Percentiles rank a stretch among this genome's conserved stretches.
Evolutionary conservation across 2,797 vertebrate species (phyloP).

Genomic region (Basileuterus tristriatus): DNA sequence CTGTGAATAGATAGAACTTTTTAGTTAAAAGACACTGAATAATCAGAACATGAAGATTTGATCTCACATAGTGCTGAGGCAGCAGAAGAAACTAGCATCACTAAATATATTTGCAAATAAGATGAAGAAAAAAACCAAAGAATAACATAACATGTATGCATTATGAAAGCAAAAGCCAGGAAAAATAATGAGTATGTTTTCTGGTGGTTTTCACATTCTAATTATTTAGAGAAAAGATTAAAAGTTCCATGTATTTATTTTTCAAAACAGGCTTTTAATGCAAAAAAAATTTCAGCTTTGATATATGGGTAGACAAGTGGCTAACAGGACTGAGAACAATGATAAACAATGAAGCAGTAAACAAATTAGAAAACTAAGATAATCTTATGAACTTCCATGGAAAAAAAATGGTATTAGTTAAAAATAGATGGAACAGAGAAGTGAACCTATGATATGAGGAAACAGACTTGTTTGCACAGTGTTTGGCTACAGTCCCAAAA

Average conservation of each 20-base stretch:
- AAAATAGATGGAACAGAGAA: background rate
- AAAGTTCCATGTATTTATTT: background rate
- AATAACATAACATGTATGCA: background rate
- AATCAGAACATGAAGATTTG: background rate
- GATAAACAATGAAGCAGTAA: background rate
- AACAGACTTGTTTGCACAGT: background rate
- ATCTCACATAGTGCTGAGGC: background rate
- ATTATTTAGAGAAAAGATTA: background rate
- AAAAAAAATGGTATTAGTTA: background rate
- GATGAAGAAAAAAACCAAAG: background rate
- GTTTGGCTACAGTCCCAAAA: background rate
- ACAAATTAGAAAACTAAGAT: background rate
- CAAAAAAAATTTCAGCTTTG: background rate
- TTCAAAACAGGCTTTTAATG: background rate
- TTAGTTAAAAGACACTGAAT: background rate
- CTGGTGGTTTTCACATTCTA: background rate
- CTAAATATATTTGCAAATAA: background rate
- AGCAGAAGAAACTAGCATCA: background rate
- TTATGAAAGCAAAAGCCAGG: background rate
- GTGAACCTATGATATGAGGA: constrained; percentile 3
- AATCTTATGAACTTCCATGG: background rate
- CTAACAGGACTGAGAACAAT: background rate
- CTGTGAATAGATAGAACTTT: constrained; percentile 24
- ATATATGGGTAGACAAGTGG: background rate
- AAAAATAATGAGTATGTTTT: background rate